Evolutionary conservation across 2,888 invertebrate species (phyloP).

Genomic region (Aquatica leii): DNA sequence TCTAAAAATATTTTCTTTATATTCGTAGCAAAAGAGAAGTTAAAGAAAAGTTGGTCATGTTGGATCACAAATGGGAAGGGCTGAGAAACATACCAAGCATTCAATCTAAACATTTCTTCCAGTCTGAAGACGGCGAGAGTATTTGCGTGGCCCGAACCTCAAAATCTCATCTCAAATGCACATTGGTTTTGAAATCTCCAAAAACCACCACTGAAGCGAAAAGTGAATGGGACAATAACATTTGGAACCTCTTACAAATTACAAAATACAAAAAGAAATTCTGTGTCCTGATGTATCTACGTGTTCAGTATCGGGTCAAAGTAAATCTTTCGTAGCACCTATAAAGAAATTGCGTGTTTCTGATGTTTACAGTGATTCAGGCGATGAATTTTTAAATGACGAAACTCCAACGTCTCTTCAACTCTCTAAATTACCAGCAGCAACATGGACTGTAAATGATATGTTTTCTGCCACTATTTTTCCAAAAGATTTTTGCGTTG

Average conservation of each 20-base stretch:
- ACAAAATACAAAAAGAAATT: conserved; percentile 10
- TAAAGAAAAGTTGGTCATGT: no score
- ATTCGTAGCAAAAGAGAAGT: conserved; percentile 37
- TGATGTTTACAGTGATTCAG: no score
- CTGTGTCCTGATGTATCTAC: conserved; percentile 8
- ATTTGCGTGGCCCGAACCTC: no score
- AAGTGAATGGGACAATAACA: conserved; percentile 19
- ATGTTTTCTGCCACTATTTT: not conserved
- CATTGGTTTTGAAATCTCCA: conserved; percentile 19
- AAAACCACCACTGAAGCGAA: no score
- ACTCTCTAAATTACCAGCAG: conserved; percentile 5
- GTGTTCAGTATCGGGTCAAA: conserved; percentile 2
- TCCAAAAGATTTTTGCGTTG: not conserved
- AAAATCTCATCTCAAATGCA: no score
- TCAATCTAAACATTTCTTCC: conserved; percentile 13
- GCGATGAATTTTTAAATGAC: not conserved
- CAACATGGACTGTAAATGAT: not conserved
- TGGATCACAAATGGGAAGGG: conserved; percentile 24
- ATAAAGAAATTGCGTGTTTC: not conserved
- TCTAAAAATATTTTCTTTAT: no score
- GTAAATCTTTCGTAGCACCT: no score
- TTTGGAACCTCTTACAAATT: no score
- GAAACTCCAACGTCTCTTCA: not conserved
- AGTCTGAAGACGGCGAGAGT: not conserved
- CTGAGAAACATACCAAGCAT: conserved; percentile 36